These are phyloP conservation scores for Pogona vitticeps DNA, from an alignment of 2,113 vertebrate genomes.

Conservation along the genomic window DNA sequence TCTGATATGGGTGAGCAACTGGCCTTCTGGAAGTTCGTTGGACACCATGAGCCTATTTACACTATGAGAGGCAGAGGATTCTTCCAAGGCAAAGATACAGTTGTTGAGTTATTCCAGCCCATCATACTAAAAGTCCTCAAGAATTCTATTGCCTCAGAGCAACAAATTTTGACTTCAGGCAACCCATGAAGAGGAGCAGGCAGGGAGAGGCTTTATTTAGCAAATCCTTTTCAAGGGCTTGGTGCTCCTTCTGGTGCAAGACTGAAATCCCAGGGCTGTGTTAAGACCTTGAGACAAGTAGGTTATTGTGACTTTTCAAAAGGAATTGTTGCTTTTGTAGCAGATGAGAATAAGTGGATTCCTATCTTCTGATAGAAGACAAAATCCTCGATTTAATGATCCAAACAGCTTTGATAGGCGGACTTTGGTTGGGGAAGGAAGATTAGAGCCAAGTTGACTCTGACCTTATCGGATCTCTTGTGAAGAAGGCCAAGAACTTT, in stretches of 20 bases:
- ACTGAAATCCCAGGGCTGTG: background rate
- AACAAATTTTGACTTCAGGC: slow-evolving; percentile 4
- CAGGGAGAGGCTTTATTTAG: background rate
- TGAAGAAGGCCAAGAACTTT: slow-evolving; percentile 18
- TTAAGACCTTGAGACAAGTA: slow-evolving; percentile 3
- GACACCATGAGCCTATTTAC: background rate
- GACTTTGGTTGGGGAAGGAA: background rate
- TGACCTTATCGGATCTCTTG: slow-evolving; percentile 44
- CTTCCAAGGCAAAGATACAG: background rate
- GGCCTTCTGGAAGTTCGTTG: too few species aligned
- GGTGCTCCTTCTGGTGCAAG: background rate
- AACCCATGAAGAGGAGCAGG: background rate
- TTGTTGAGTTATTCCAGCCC: background rate
- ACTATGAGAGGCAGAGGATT: background rate
- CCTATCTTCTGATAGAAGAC: background rate
- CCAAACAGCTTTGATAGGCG: background rate
- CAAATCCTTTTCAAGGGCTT: background rate
- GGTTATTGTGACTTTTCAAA: background rate
- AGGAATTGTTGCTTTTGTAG: background rate
- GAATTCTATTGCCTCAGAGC: background rate
- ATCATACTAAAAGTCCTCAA: slow-evolving; percentile 15
- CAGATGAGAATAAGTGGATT: background rate
- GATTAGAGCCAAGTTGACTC: background rate
- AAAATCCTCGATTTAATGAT: slow-evolving; percentile 14
- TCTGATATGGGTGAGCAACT: too few species aligned